Evolutionary conservation across 2,888 invertebrate species (phyloP), one percentile per base, ranked within the genome.

Genomic region (Galerucella calmariensis): DNA sequence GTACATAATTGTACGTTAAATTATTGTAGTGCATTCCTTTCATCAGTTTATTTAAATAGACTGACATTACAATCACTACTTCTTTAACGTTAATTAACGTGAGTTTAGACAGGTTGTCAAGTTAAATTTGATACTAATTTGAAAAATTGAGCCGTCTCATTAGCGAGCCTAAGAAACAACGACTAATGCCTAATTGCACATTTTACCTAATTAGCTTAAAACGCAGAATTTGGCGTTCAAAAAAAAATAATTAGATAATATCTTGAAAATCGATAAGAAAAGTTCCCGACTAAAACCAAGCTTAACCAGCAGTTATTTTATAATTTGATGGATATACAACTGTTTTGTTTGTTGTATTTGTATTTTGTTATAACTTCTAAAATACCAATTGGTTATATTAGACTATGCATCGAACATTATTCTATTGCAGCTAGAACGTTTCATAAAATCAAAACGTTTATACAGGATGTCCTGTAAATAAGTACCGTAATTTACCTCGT

Each of bases 41-140:
- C 8, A 16, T 9, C 53, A 53, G 53, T 16, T 53, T 53, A 2
- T 16, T n/a, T 16, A 53, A 48, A 9, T 53, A 53, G 5, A 53
- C 16, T 53, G n/a, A 53, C 53, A n/a, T 53, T 9, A 53, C 16
- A 16, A 63, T 41, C 14, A 63, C 14, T n/a, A 41, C 9, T 41
- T 48, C 27, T 51, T 66, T 51, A 51, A 27, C 66, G 5, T 51
- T 12, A 51, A 35, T 11, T 51, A 51, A 12, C n/a, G n/a, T 16
- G 48, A 27, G 14, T 35, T 65, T 24, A 16, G 44, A 20, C 24
- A 14, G 10, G 16, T 46, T 24, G 44, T 10, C 24, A 14, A 2
- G n/a, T 46, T 14, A 65, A 65, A 65, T 20, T 65, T 65, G 16
- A 16, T 48, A 48, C 46, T 20, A 56, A 56, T 56, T 56, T 68